phyloP scores from a whole-genome alignment of 2,888 invertebrate genomes.

The Meliscaeva auricollis region DNA sequence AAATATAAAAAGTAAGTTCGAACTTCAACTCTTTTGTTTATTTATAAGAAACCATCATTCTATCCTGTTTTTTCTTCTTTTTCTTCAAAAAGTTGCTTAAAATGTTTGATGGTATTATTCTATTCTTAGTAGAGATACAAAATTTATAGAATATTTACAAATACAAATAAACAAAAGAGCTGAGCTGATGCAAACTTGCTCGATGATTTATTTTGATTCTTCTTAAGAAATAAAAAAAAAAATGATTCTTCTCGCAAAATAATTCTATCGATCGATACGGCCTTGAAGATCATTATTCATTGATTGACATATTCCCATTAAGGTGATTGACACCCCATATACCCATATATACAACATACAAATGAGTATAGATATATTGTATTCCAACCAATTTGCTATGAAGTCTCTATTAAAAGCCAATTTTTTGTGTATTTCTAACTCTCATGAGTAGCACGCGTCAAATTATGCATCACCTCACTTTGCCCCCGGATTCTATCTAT shows the following conservation, averaged over 20 bases:
- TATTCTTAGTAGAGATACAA: neutral
- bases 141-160: neutral
- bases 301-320: slow-evolving; percentile 69
- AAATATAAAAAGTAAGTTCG: neutral
- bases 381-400: slow-evolving; percentile 14
- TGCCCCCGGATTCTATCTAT: slow-evolving; percentile 12
- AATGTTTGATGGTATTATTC: neutral
- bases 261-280: slow-evolving; percentile 28
- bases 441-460: slow-evolving; percentile 72
- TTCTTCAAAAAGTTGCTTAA: neutral
- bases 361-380: neutral
- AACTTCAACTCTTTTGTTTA: slow-evolving; percentile 14
- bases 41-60: neutral
- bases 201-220: slow-evolving; percentile 26
- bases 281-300: slow-evolving; percentile 62
- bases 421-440: neutral
- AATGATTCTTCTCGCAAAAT: slow-evolving; percentile 29
- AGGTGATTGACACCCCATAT: slow-evolving; percentile 63
- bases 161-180: slow-evolving; percentile 40
- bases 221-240: neutral
- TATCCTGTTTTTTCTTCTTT: neutral
- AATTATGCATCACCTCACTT: slow-evolving; percentile 53
- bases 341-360: slow-evolving; percentile 20
- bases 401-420: slow-evolving; percentile 60
- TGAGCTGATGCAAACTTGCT: slow-evolving; percentile 23